These are phyloP conservation scores for Otis tarda DNA, from an alignment of 2,113 vertebrate genomes.

Conservation along the genomic window DNA sequence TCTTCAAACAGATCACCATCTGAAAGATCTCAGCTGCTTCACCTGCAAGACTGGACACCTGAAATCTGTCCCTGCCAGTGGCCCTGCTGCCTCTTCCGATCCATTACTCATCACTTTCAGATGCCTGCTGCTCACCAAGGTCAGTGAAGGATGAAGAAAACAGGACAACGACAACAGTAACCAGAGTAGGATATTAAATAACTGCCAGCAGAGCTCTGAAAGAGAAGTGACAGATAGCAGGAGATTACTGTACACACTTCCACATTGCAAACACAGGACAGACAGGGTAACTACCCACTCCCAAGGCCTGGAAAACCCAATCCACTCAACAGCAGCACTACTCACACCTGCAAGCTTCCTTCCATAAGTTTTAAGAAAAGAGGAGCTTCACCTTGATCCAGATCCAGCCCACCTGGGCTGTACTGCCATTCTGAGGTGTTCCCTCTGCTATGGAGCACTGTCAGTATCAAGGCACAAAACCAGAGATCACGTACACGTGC, in stretches of 20 bases:
- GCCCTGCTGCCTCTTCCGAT: not conserved
- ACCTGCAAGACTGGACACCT: not conserved
- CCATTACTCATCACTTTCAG: not conserved
- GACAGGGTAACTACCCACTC: not conserved
- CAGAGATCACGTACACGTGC: fast-evolving
- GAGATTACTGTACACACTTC: not conserved
- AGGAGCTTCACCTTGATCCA: not conserved
- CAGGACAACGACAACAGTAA: not conserved
- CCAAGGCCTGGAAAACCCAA: not conserved
- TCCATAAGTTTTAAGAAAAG: not conserved
- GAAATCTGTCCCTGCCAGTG: not conserved
- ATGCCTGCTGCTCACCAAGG: not conserved
- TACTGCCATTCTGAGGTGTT: not conserved
- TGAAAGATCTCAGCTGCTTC: not conserved
- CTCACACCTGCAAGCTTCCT: not conserved
- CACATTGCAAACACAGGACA: fast-evolving
- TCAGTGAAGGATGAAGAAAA: conserved; percentile 2
- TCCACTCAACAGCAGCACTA: not conserved
- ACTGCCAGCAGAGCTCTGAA: not conserved
- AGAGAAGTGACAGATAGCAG: not conserved
- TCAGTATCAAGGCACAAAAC: not conserved
- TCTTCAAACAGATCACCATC: not conserved
- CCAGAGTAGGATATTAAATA: not conserved
- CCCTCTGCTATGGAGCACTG: not conserved
- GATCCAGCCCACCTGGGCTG: not conserved